phyloP scores from a whole-genome alignment of 2,888 invertebrate species.

The Pogonocherus hispidulus region DNA sequence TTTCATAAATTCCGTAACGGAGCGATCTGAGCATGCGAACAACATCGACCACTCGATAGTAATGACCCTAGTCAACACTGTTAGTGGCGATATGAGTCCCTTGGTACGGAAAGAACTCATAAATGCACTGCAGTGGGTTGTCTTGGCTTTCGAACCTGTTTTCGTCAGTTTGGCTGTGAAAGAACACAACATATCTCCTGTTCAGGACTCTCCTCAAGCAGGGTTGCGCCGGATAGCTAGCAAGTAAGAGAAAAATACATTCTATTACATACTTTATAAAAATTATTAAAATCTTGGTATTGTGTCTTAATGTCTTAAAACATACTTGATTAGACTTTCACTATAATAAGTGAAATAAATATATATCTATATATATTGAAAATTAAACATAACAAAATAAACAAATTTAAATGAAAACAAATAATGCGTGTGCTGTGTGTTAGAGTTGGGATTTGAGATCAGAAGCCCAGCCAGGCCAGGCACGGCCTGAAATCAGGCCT shows the following conservation, averaged over 20 bases:
- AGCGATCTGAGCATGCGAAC: slow-evolving; percentile 93
- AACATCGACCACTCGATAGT: slow-evolving; percentile 94
- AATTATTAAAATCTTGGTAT: too few relatives aligned
- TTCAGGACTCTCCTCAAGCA: slow-evolving; percentile 48
- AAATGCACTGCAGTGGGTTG: slow-evolving; percentile 88
- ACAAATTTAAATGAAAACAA: too few relatives aligned
- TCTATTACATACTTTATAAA: too few relatives aligned
- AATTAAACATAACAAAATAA: too few relatives aligned
- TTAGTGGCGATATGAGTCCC: slow-evolving; percentile 85
- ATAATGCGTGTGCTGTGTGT: too few relatives aligned
- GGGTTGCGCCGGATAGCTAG: slow-evolving; percentile 62
- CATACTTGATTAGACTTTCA: too few relatives aligned
- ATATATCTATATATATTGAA: too few relatives aligned
- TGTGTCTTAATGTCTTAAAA: not conserved
- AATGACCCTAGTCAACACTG: slow-evolving; percentile 84
- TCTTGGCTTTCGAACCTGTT: slow-evolving; percentile 88
- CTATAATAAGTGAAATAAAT: too few relatives aligned
- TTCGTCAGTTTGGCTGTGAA: slow-evolving; percentile 85
- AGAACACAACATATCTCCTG: slow-evolving; percentile 67
- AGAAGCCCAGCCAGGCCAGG: too few relatives aligned
- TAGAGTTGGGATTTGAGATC: too few relatives aligned
- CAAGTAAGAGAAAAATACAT: slow-evolving; percentile 54
- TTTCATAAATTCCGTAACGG: slow-evolving; percentile 87
- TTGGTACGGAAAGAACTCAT: slow-evolving; percentile 90
- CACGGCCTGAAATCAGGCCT: too few relatives aligned